Conservation (phyloP, 2,797 vertebrate genomes). For the Lerista edwardsae region DNA sequence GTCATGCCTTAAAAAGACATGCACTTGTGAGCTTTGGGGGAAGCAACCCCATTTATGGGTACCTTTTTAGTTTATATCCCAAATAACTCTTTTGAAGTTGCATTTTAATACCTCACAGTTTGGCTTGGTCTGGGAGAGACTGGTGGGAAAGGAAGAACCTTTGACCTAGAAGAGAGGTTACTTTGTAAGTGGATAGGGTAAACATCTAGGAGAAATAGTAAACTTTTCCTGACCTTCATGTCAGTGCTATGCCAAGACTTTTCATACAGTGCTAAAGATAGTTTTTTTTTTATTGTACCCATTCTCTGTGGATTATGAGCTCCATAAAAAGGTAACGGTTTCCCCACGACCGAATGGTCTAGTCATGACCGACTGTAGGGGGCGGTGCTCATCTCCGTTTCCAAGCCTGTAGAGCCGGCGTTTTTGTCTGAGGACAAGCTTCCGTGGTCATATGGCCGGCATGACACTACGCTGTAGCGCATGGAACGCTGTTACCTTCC, state of each 20-base stretch:
- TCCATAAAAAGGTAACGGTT: too few relatives aligned
- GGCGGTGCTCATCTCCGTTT: too few relatives aligned
- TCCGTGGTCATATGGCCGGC: too few relatives aligned
- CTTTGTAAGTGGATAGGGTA: conserved; percentile 15
- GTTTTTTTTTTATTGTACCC: not conserved
- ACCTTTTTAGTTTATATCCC: not conserved
- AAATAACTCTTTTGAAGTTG: not conserved
- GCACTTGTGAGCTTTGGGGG: not conserved
- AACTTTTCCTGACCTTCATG: conserved; percentile 2
- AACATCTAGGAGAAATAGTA: conserved; percentile 27
- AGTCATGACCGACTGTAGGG: too few relatives aligned
- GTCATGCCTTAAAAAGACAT: too few relatives aligned
- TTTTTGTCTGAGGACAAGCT: too few relatives aligned
- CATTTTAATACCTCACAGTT: not conserved
- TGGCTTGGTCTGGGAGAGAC: not conserved
- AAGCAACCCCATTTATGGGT: not conserved
- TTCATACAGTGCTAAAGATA: conserved; percentile 8
- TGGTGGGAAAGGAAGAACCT: conserved; percentile 12
- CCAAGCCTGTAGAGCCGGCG: too few relatives aligned
- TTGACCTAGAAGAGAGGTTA: not conserved
- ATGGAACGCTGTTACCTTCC: too few relatives aligned
- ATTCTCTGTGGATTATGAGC: not conserved
- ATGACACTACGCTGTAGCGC: too few relatives aligned
- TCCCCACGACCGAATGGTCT: too few relatives aligned
- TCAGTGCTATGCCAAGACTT: not conserved